phyloP scores from a whole-genome alignment of 2,113 vertebrate species.

The Piaya cayana region DNA sequence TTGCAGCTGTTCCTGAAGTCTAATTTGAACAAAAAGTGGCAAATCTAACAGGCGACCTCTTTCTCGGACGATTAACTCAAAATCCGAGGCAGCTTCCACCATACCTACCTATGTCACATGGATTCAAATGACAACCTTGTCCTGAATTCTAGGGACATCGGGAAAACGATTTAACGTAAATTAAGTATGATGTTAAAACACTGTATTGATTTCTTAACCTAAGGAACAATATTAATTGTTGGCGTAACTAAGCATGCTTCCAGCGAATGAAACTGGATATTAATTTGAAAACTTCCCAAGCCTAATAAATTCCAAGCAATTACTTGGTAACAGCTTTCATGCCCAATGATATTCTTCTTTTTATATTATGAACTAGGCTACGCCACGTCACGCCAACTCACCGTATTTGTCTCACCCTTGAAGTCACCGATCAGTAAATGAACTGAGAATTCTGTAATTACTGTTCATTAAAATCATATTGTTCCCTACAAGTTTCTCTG shows the following conservation, averaged over 20 bases:
- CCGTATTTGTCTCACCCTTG: not conserved
- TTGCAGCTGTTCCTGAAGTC: slow-evolving; percentile 7
- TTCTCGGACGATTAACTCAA: not conserved
- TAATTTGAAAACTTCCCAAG: not conserved
- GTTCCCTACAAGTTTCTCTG: not conserved
- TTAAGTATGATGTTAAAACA: not conserved
- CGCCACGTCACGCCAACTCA: accelerated
- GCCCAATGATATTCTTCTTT: not conserved
- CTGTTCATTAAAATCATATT: not conserved
- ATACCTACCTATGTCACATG: not conserved
- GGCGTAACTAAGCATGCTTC: not conserved
- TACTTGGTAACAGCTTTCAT: not conserved
- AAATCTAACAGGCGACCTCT: not conserved
- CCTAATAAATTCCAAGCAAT: not conserved
- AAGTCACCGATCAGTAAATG: not conserved
- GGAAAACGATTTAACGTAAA: not conserved
- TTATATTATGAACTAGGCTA: not conserved
- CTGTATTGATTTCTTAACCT: not conserved
- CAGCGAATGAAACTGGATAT: not conserved
- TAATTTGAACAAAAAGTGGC: not conserved
- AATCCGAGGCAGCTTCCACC: not conserved
- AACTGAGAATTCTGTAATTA: not conserved
- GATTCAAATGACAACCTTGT: not conserved
- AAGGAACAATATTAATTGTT: not conserved
- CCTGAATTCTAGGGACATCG: not conserved